Evolutionary conservation across 2,888 invertebrate species (phyloP).

Genomic region (Metallyticus violacea): DNA sequence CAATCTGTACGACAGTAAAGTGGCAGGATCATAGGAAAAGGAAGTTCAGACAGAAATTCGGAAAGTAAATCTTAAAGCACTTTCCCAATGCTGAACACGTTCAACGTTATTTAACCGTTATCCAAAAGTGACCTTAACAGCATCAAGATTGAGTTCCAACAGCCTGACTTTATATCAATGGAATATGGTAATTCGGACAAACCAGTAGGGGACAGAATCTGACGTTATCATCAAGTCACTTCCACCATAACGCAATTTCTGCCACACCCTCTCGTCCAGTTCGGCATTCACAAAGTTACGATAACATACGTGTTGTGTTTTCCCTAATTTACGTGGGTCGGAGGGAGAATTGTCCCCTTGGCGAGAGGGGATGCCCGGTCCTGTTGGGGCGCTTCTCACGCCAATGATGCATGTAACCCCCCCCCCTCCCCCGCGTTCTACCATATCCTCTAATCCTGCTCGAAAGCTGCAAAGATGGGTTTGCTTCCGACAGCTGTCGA

Average conservation of each 20-base stretch:
- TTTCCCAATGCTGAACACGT: too few species aligned
- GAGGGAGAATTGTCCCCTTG: background rate
- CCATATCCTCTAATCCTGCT: background rate
- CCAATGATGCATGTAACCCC: background rate
- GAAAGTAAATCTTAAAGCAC: too few species aligned
- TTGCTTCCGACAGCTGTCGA: background rate
- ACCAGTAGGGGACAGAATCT: background rate
- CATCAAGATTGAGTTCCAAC: background rate
- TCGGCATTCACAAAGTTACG: background rate
- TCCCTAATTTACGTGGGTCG: background rate
- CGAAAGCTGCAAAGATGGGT: too few species aligned
- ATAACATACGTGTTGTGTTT: background rate
- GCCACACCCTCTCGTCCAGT: background rate
- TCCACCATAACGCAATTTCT: background rate
- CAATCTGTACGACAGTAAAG: too few species aligned
- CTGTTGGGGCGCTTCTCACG: background rate
- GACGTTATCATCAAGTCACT: background rate
- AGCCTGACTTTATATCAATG: background rate
- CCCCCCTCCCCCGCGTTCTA: background rate
- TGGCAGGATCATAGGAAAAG: too few species aligned
- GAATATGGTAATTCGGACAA: background rate
- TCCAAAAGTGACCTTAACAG: background rate
- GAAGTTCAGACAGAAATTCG: too few species aligned
- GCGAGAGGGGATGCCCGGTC: too few species aligned
- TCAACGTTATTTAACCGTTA: too few species aligned